Evolutionary conservation across 2,113 vertebrate genomes (phyloP), one percentile per base, ranked within the genome.

Genomic region (Passer montanus): DNA sequence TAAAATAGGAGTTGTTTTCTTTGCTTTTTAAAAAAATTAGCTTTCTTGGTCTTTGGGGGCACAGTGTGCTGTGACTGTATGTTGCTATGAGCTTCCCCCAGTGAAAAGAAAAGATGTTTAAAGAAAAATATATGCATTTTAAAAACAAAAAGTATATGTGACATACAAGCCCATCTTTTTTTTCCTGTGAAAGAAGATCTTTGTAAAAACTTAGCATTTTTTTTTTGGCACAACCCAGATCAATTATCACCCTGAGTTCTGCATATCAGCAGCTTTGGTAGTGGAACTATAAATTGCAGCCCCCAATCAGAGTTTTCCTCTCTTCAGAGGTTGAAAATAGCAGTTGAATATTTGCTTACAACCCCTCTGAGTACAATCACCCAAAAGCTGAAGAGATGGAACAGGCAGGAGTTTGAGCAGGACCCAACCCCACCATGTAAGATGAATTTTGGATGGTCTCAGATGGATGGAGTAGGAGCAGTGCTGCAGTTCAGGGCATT

Each of bases 391-490:
- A 88, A 46, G 79, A 93, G 68, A 3, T 63, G 27, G 37, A 70
- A 14, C 19, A 72, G 55, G 23, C 6, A 18, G 78, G 63, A 88
- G 68, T 35, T 41, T 86, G 67, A 74, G 56, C 26, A 75, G 59
- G 47, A 81, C 30, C 84, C 64, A 80, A 6, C 11, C 66, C 50
- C 28, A 3, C 37, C 49, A 68, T 9, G 3, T 30, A 27, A 62
- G 59, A 46, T 81, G 46, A 68, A 87, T 21, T 77, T 84, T 77
- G 95, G 91, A 67, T 81, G 87, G 16, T 53, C 31, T 60, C 31
- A 84, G 67, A 49, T 15, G 15, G 70, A 17, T 58, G 76, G 87
- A 76, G 26, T 31, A 11, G 74, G 76, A 89, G 93, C 68, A 24
- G 28, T 53, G 63, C 63, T 92, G 6, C 55, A 53, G 30, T 47